Evolutionary conservation across 2,113 vertebrate species (phyloP).

Genomic region (human): GRCh38 chr4:187060501-187061000

Average conservation of each 20-base stretch:
- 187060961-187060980: slow-evolving; percentile 18
- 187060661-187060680: not conserved
- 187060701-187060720: not conserved
- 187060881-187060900: not conserved
- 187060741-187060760: not conserved
- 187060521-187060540: not conserved
- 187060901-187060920: not conserved
- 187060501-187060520: not conserved
- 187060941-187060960: not conserved
- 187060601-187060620: slow-evolving; percentile 35
- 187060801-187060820: not conserved
- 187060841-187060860: not conserved
- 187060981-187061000: not conserved
- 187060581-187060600: slow-evolving; percentile 14
- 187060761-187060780: not conserved
- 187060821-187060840: not conserved
- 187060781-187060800: not conserved
- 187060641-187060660: not conserved
- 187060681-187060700: not conserved
- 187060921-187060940: slow-evolving; percentile 12
- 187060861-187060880: slow-evolving; percentile 14
- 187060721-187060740: not conserved
- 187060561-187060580: not conserved
- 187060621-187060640: not conserved
- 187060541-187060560: not conserved